Conservation (phyloP, 2,797 vertebrate genomes). For the Acanthurus tractus region DNA sequence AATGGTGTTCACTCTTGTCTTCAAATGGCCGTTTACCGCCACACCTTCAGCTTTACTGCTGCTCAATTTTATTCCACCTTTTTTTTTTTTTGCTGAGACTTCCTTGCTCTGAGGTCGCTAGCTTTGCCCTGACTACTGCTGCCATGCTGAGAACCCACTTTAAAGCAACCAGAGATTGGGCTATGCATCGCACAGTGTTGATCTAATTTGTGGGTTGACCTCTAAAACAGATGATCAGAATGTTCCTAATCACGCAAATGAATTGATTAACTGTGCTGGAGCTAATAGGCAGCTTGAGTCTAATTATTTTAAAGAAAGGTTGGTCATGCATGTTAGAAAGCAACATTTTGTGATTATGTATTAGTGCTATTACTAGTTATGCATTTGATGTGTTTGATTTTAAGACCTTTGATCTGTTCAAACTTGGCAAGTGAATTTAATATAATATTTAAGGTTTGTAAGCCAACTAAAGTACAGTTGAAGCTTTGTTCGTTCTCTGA, state of each 20-base stretch:
- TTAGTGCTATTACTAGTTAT: background rate
- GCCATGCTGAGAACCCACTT: slow-evolving; percentile 14
- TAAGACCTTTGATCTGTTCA: slow-evolving; percentile 25
- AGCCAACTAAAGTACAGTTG: background rate
- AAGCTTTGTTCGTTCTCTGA: slow-evolving; percentile 23
- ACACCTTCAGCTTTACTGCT: slow-evolving; percentile 31
- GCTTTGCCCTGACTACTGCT: background rate
- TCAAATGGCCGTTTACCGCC: slow-evolving; percentile 44
- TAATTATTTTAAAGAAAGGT: slow-evolving; percentile 20
- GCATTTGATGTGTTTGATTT: slow-evolving; percentile 5
- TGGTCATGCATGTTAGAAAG: background rate
- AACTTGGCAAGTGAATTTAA: slow-evolving; percentile 15
- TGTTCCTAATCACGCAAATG: slow-evolving; percentile 19
- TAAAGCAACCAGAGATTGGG: slow-evolving; percentile 5
- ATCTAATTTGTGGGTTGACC: slow-evolving; percentile 37
- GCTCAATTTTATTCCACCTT: slow-evolving; percentile 1
- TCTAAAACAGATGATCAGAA: slow-evolving; percentile 31
- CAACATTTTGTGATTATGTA: slow-evolving; percentile 16
- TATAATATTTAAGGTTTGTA: slow-evolving; percentile 2
- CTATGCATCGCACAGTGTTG: slow-evolving; percentile 2
- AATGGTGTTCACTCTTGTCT: slow-evolving; percentile 50
- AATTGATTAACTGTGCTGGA: slow-evolving; percentile 28
- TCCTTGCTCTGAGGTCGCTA: background rate
- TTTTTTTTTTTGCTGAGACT: background rate
- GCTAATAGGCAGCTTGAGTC: slow-evolving; percentile 12